Evolutionary conservation across 2,888 invertebrate species (phyloP).

Genomic region (Cheilosia variabilis): DNA sequence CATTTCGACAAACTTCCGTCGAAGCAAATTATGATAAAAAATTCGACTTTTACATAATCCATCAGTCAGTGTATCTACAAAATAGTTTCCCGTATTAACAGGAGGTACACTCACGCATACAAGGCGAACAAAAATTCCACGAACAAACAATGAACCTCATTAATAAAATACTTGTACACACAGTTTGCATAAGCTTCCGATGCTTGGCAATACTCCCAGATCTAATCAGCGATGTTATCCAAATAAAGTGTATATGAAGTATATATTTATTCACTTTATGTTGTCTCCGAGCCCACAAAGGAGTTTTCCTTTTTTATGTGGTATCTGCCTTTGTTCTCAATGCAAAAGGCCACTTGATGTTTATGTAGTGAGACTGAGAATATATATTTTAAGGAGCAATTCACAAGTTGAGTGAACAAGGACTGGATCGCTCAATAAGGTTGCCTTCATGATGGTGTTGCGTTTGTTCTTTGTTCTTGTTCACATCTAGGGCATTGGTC

Average conservation of each 20-base stretch:
- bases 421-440: constrained; percentile 17
- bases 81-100: not conserved
- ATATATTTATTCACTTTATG: constrained; percentile 56
- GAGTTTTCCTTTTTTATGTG: constrained; percentile 14
- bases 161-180: constrained; percentile 60
- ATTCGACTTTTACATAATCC: not conserved
- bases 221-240: constrained; percentile 65
- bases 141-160: constrained; percentile 56
- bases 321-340: constrained; percentile 12
- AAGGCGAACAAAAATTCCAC: constrained; percentile 11
- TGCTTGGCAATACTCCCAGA: constrained; percentile 62
- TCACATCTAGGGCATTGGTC: constrained; percentile 32
- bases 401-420: constrained; percentile 40
- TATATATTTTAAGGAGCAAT: constrained; percentile 50
- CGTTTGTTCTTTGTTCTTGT: constrained; percentile 23
- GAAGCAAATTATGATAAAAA: too few relatives aligned
- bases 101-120: not conserved
- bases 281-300: constrained; percentile 37
- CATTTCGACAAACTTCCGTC: too few relatives aligned
- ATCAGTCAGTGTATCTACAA: not conserved
- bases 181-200: constrained; percentile 56
- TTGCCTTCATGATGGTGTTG: constrained; percentile 15
- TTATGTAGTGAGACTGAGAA: constrained; percentile 38
- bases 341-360: constrained; percentile 43
- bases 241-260: constrained; percentile 52